Evolutionary conservation across 1,140 invertebrate species (phyloP), one percentile per base, ranked within the genome.

Genomic region (Stegodyphus dumicola): DNA sequence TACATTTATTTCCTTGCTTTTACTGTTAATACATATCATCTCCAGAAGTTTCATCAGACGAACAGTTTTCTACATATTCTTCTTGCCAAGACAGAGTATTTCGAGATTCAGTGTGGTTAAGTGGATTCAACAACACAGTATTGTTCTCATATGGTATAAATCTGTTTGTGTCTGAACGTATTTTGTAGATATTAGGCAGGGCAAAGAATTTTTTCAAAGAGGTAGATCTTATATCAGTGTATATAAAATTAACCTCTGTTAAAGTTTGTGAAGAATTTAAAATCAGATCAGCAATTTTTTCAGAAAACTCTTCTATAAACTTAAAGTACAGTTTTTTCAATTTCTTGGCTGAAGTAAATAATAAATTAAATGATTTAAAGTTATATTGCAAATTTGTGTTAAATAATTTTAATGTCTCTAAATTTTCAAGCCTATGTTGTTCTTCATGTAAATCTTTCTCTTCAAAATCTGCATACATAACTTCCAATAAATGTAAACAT

Each of bases 251-350:
- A 73, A 73, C 70, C 13, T 52, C 6, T 73, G n/a, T 17, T 18
- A 73, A 73, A 17, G 33, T 33, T 33, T 52, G 10, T 5, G 70
- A 52, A 15, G 53, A 73, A 52, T 73, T 52, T 10, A 73, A 73
- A 73, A 73, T 73, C 51, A 53, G 6, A 73, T 73, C 70, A 33
- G 70, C 70, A 7, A 73, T 52, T 17, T 6, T 17, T 17, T 73
- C 49, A 7, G 70, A 52, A 52, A 73, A 73, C 7, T 52, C n/a
- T 17, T 73, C 70, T 15, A 73, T 18, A 73, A 9, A 73, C 17
- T 73, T 49, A 15, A 73, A 52, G 52, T 52, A 73, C 49, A 73
- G 33, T 7, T 73, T 52, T 52, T 53, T 73, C 70, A 73, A 73
- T 17, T 53, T n/a, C 49, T 73, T 73, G 15, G 49, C 18, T 17